These are phyloP conservation scores for Bradynema listronoti DNA, from an alignment of 1,140 invertebrate genomes.

Conservation along the genomic window DNA sequence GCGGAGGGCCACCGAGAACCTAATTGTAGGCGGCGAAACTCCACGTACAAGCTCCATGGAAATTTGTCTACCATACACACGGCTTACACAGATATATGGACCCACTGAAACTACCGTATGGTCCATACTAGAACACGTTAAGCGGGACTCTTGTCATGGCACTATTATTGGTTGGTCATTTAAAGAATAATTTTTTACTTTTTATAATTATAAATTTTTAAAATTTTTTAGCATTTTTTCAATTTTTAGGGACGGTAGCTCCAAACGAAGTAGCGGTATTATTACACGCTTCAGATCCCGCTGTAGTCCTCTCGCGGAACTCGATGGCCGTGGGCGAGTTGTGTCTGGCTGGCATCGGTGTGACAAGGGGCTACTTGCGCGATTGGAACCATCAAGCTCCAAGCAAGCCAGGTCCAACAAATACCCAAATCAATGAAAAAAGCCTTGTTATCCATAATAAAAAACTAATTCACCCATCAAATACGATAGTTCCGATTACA, in stretches of 20 bases:
- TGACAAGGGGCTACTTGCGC: conserved; percentile 26
- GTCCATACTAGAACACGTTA: conserved; percentile 17
- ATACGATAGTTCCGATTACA: no score
- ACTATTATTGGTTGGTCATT: conserved; percentile 28
- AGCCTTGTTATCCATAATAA: no score
- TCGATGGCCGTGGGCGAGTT: conserved; percentile 27
- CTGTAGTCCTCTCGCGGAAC: conserved; percentile 7
- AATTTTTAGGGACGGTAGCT: not conserved
- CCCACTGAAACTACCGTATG: conserved; percentile 51
- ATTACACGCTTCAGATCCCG: conserved; percentile 13
- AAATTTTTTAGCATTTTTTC: not conserved
- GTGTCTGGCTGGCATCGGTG: conserved; percentile 17
- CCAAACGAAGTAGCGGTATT: not conserved
- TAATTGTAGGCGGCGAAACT: conserved; percentile 48
- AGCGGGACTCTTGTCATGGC: conserved; percentile 12
- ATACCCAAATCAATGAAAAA: no score
- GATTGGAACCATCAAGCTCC: not conserved
- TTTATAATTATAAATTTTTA: conserved; percentile 5
- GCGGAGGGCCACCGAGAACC: conserved; percentile 15
- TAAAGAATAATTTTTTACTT: conserved; percentile 7
- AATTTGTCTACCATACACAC: not conserved
- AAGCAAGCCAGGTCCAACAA: not conserved
- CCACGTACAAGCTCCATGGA: conserved; percentile 11
- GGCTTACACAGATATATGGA: conserved; percentile 48
- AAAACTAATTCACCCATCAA: no score